Evolutionary conservation across 2,888 invertebrate species (phyloP).

Genomic region (Epirrhoe alternata): DNA sequence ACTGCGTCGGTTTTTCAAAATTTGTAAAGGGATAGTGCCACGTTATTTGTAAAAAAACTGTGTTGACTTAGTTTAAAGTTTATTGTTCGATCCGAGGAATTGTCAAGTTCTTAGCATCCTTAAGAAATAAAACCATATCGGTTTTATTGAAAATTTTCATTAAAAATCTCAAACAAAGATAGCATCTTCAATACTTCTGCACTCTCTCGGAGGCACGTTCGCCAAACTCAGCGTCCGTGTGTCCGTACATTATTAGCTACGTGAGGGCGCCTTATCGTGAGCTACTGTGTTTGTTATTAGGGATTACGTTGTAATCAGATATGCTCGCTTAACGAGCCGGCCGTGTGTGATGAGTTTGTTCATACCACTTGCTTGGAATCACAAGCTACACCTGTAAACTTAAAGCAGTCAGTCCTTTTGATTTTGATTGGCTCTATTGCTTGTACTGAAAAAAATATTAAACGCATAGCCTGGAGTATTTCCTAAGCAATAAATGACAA

Average conservation of each 20-base stretch:
- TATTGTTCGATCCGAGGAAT: not conserved
- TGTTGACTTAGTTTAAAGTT: not conserved
- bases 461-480: not conserved
- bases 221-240: slow-evolving; percentile 45
- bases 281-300: slow-evolving; percentile 63
- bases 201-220: slow-evolving; percentile 33
- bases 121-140: not conserved
- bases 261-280: slow-evolving; percentile 59
- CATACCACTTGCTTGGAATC: slow-evolving; percentile 18
- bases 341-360: slow-evolving; percentile 43
- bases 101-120: not conserved
- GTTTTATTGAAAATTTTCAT: slow-evolving; percentile 20
- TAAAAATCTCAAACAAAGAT: slow-evolving; percentile 33
- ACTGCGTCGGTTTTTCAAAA: too few relatives aligned
- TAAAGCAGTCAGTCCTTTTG: slow-evolving; percentile 9
- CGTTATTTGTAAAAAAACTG: too few relatives aligned
- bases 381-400: slow-evolving; percentile 11
- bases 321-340: slow-evolving; percentile 49
- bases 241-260: slow-evolving; percentile 56
- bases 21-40: too few relatives aligned
- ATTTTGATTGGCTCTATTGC: not conserved
- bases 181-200: slow-evolving; percentile 26
- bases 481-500: too few relatives aligned
- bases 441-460: not conserved
- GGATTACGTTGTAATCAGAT: slow-evolving; percentile 66